Evolutionary conservation across 2,888 invertebrate genomes (phyloP).

Genomic region (Autographa pulchrina): DNA sequence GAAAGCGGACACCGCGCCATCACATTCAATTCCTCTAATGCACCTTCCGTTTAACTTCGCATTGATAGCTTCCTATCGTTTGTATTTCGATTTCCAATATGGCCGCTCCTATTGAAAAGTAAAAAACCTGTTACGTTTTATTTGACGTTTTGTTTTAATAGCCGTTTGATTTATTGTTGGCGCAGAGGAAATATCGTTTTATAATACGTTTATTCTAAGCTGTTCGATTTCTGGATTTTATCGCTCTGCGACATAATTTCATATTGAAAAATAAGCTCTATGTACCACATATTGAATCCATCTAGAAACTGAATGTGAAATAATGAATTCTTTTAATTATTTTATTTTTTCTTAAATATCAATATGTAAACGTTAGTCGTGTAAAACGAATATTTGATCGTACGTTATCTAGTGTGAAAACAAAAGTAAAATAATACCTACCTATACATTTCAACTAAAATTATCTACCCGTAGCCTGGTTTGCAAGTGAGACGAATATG

Average conservation of each 20-base stretch:
- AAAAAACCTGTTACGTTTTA: slow-evolving; percentile 22
- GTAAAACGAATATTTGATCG: no score
- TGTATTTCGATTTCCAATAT: slow-evolving; percentile 38
- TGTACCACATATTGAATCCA: no score
- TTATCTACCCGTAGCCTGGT: neutral
- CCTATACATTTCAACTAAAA: neutral
- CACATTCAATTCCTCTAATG: slow-evolving; percentile 56
- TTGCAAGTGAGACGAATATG: neutral
- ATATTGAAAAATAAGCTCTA: no score
- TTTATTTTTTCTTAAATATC: no score
- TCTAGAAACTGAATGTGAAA: no score
- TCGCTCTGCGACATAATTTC: no score
- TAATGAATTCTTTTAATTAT: no score
- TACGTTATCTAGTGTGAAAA: no score
- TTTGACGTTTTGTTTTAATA: slow-evolving; percentile 12
- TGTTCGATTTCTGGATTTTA: no score
- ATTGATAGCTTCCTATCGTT: slow-evolving; percentile 35
- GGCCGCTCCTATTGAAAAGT: slow-evolving; percentile 28
- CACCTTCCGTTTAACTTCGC: slow-evolving; percentile 43
- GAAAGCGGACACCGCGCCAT: slow-evolving; percentile 38
- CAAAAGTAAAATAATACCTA: neutral
- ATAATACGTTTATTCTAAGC: no score
- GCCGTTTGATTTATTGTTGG: slow-evolving; percentile 25
- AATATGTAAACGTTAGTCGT: no score
- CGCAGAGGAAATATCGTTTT: neutral